Conservation (phyloP, 2,888 invertebrate genomes). For the Calliopum simillimum region DNA sequence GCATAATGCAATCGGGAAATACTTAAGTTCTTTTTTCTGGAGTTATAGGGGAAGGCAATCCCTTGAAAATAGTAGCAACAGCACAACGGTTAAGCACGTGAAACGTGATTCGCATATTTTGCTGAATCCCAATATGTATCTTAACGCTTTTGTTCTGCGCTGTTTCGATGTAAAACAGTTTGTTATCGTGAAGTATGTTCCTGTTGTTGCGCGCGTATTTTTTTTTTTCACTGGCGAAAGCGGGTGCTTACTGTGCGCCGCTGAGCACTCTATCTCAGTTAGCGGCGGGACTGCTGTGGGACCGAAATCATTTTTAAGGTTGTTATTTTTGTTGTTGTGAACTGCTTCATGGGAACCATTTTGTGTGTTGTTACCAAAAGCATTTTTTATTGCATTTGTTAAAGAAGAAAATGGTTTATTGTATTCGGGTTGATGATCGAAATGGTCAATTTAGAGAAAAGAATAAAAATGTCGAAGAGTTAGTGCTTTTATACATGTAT, state of each 20-base stretch:
- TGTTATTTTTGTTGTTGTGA: conserved; percentile 5
- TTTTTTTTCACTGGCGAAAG: not conserved
- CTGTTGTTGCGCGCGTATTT: too few relatives aligned
- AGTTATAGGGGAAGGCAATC: conserved; percentile 9
- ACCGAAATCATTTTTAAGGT: not conserved
- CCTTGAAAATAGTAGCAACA: conserved; percentile 8
- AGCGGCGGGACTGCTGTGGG: not conserved
- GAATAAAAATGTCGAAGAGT: too few relatives aligned
- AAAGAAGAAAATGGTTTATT: conserved; percentile 19
- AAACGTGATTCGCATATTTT: conserved; percentile 56
- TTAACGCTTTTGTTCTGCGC: not conserved
- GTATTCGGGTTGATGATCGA: conserved; percentile 27
- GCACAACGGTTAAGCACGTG: conserved; percentile 40
- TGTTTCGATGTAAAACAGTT: too few relatives aligned
- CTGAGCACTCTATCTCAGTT: not conserved
- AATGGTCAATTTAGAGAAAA: not conserved
- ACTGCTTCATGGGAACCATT: conserved; percentile 21
- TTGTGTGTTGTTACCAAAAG: conserved; percentile 26
- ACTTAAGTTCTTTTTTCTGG: conserved; percentile 19
- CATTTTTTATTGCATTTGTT: conserved; percentile 22
- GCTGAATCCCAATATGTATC: conserved; percentile 32
- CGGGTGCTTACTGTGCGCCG: not conserved
- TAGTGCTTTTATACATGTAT: too few relatives aligned
- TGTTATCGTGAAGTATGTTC: too few relatives aligned
- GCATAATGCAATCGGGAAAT: conserved; percentile 34